Conservation (phyloP, 1,140 invertebrate genomes). For the Trialeurodes vaporariorum region DNA sequence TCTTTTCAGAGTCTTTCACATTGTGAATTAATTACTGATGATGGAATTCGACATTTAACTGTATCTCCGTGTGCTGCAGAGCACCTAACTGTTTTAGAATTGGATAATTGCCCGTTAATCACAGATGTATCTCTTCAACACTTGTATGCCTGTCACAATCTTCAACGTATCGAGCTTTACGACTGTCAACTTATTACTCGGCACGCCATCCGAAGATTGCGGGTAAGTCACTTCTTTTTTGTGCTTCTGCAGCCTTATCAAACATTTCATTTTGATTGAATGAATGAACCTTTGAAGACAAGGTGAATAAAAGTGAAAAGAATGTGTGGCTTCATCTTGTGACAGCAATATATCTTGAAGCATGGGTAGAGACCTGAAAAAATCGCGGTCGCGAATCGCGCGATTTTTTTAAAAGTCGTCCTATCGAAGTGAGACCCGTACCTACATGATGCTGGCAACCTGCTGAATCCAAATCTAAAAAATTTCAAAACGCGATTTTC, state of each 20-base stretch:
- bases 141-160: conserved; percentile 83
- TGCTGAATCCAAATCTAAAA: no score
- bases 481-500: no score
- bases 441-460: no score
- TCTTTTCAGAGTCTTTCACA: conserved; percentile 87
- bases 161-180: conserved; percentile 94
- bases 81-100: conserved; percentile 82
- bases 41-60: conserved; percentile 88
- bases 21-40: conserved; percentile 97
- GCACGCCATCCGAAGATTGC: conserved; percentile 86
- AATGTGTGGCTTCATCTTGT: conserved; percentile 1
- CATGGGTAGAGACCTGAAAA: no score
- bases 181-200: conserved; percentile 98
- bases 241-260: no score
- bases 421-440: no score
- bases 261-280: neutral
- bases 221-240: conserved; percentile 46
- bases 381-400: no score
- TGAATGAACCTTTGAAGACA: neutral
- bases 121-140: conserved; percentile 97
- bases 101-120: conserved; percentile 97
- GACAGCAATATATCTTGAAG: no score
- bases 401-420: no score
- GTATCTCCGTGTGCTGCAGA: conserved; percentile 83
- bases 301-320: conserved; percentile 20